phyloP scores from a whole-genome alignment of 2,797 vertebrate species.

The Masticophis lateralis region DNA sequence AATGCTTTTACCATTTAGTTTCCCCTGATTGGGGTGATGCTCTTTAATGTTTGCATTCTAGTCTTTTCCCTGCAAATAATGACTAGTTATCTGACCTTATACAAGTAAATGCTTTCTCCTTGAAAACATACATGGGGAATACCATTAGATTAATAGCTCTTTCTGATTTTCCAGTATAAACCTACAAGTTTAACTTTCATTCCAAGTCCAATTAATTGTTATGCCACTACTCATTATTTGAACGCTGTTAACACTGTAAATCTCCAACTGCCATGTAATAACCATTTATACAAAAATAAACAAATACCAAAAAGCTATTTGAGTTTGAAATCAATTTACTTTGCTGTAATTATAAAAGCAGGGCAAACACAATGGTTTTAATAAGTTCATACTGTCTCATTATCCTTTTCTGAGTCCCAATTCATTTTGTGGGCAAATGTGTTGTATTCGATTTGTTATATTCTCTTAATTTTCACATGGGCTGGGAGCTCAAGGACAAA shows the following conservation, averaged over 20 bases:
- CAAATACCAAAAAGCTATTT: constrained; percentile 10
- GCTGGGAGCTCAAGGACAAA: constrained; percentile 33
- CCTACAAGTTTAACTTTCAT: constrained; percentile 16
- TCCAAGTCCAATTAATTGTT: constrained; percentile 27
- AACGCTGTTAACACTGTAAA: constrained; percentile 22
- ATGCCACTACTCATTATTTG: constrained; percentile 25
- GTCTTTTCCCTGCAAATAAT: background rate
- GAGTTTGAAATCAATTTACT: constrained; percentile 25
- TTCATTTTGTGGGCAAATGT: constrained; percentile 29
- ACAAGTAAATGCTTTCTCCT: background rate
- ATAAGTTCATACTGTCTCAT: constrained; percentile 38
- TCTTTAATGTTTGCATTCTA: background rate
- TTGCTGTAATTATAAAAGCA: constrained; percentile 43
- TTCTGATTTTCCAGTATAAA: constrained; percentile 9
- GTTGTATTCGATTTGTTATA: constrained; percentile 7
- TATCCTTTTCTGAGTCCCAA: constrained; percentile 15
- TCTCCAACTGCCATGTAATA: constrained; percentile 26
- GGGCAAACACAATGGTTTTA: constrained; percentile 34
- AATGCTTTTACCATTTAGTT: background rate
- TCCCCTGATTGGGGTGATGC: background rate
- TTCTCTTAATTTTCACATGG: background rate
- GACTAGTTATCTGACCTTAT: background rate
- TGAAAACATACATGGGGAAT: background rate
- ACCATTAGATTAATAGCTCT: background rate
- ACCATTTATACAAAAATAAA: constrained; percentile 30